Evolutionary conservation across 2,797 vertebrate genomes (phyloP), one percentile per base, ranked within the genome.

Genomic region (Ctenopoma multispine): DNA sequence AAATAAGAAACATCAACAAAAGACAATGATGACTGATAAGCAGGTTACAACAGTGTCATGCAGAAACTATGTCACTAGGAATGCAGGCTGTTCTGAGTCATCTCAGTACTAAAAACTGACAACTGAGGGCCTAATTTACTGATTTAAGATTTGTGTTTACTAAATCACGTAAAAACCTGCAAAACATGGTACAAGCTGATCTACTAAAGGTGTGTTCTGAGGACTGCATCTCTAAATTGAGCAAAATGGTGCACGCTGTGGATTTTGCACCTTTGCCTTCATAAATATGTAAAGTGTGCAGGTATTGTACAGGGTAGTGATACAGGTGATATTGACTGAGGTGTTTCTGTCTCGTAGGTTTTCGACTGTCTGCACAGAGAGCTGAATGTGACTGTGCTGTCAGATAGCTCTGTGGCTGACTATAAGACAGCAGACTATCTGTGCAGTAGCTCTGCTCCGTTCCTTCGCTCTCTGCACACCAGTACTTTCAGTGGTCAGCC

Each of bases 401-500:
- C 97, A 0, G 95, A 97, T 0, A 93, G 94, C 59, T 92, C 96
- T 0, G 83, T 96, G 46, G 91, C 97, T 0, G 97, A 99, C 57
- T 99, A 96, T 74, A 98, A 96, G 87, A 94, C 94, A 1, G 82
- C 94, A 27, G 95, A 96, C 72, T 95, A 96, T 60, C 82, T 94
- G 44, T 80, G 92, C 61, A 89, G 82, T 0, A 94, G 95, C 69
- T 85, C 90, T 0, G 86, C 93, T 38, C 97, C 97, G 0, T 98
- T 99, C 89, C 93, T 99, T 80, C 96, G 93, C 79, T 96, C 94
- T 13, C 90, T 99, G 24, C 96, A 96, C 84, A 97, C 95, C 21
- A 83, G 77, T 40, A 72, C 78, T 8, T 95, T 93, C 87, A 85
- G 81, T 20, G 92, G 92, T 7, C 66, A 46, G 7, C 46, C 88